Conservation (phyloP, 2,113 vertebrate genomes). For the Lophotis ruficrista region DNA sequence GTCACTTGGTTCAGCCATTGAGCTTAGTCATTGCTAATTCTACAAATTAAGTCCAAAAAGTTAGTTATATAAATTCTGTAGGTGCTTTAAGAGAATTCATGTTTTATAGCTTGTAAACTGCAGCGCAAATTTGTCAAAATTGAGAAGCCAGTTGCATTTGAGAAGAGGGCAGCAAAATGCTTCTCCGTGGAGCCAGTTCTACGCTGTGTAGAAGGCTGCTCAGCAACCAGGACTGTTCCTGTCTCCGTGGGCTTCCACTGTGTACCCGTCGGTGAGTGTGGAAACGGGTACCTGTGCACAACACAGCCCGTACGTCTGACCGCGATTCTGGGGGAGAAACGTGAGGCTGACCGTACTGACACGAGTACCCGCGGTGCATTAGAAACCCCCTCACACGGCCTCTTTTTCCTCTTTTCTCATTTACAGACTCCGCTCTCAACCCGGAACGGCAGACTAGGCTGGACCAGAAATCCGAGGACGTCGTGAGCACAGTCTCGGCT, state of each 20-base stretch:
- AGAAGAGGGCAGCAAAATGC: conserved; percentile 70
- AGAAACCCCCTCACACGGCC: background rate
- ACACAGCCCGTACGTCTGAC: accelerated
- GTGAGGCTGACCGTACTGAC: accelerated
- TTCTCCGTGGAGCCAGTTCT: conserved; percentile 79
- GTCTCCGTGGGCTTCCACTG: conserved; percentile 78
- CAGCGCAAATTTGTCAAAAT: conserved; percentile 69
- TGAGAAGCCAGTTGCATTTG: conserved; percentile 63
- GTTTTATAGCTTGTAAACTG: conserved; percentile 74
- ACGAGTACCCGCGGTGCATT: accelerated
- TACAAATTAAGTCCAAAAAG: background rate
- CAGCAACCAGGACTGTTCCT: conserved; percentile 28
- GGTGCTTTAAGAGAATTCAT: background rate
- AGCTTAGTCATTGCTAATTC: background rate
- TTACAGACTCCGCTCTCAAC: background rate
- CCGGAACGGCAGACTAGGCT: background rate
- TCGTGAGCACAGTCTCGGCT: background rate
- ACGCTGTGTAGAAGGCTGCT: conserved; percentile 73
- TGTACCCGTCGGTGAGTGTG: conserved; percentile 66
- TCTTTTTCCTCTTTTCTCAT: background rate
- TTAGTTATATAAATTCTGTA: background rate
- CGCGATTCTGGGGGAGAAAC: accelerated
- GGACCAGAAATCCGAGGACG: conserved; percentile 31
- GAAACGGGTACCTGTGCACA: accelerated
- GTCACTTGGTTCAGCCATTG: background rate